Percentiles rank a stretch among this genome's conserved stretches.
Evolutionary conservation across 2,113 vertebrate genomes (phyloP).

Genomic region (Notothenia coriiceps): DNA sequence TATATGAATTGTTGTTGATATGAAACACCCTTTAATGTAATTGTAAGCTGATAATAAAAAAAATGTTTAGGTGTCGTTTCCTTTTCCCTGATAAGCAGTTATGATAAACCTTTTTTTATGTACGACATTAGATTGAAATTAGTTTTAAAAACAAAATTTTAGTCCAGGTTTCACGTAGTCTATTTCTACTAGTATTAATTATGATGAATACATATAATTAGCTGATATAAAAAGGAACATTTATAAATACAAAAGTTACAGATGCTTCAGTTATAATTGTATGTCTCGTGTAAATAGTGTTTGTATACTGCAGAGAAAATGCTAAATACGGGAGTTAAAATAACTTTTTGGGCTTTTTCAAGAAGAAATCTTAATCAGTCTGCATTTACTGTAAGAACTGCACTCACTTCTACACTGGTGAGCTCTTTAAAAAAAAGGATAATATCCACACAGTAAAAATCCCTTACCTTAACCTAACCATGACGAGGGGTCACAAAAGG

Average conservation of each 20-base stretch:
- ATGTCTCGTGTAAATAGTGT: background rate
- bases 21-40: background rate
- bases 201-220: background rate
- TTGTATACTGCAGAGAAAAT: background rate
- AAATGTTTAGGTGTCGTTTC: background rate
- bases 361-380: background rate
- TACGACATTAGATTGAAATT: no score
- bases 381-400: background rate
- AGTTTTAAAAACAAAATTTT: background rate
- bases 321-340: background rate
- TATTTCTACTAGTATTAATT: background rate
- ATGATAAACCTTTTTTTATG: background rate
- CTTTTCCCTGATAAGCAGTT: background rate
- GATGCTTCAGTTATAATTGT: background rate
- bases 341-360: background rate
- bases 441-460: constrained; percentile 35
- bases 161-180: background rate
- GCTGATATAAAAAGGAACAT: background rate
- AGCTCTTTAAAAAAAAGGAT: constrained; percentile 8
- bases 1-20: background rate
- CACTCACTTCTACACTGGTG: background rate
- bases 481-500: constrained; percentile 21
- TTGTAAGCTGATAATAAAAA: background rate
- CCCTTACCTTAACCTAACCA: constrained; percentile 14
- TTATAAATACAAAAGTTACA: background rate